phyloP scores from a whole-genome alignment of 2,113 vertebrate genomes.

The Brevimyrus niger region DNA sequence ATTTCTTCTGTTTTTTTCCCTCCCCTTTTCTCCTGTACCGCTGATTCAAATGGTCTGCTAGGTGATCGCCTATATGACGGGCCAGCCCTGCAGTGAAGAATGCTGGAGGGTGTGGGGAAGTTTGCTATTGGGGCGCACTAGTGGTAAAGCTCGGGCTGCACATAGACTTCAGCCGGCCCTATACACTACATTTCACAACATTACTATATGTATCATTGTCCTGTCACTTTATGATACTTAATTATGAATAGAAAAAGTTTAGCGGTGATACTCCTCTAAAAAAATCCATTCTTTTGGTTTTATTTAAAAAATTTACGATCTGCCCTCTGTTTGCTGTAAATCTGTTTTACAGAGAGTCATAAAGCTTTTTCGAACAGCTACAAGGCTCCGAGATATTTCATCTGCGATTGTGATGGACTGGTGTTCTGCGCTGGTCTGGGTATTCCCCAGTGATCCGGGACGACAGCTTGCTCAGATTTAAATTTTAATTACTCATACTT shows the following conservation, averaged over 20 bases:
- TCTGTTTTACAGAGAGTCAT: background rate
- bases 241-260: background rate
- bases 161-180: background rate
- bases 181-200: background rate
- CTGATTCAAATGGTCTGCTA: background rate
- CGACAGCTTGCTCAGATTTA: background rate
- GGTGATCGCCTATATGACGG: background rate
- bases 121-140: background rate
- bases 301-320: background rate
- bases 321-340: background rate
- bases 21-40: no score
- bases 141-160: background rate
- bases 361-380: background rate
- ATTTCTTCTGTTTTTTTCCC: background rate
- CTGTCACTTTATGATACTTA: background rate
- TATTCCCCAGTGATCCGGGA: background rate
- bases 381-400: background rate
- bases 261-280: background rate
- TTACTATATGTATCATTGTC: background rate
- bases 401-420: background rate
- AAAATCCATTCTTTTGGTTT: background rate
- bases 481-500: background rate
- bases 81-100: background rate
- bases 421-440: background rate
- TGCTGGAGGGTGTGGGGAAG: background rate